Base-by-base conservation (phyloP, 23 tunicate species). In the Halocynthia roretzi region DNA sequence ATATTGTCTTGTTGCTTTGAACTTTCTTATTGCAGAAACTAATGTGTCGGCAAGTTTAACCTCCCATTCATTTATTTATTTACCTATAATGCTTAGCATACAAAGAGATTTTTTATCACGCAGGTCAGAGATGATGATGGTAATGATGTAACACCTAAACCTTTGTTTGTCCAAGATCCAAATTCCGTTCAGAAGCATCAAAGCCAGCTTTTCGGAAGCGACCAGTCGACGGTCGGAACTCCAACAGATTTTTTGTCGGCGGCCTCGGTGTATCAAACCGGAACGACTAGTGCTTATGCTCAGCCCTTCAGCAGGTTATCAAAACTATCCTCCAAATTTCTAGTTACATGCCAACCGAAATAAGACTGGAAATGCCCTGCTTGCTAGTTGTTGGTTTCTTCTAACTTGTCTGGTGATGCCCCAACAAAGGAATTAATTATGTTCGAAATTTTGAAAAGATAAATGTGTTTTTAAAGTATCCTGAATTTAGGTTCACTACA, bases 141-240 rank as follows among this genome's bases (percentile, higher is more conserved):
- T 21, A 86, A 85, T 78, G 98, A 92, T 82, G 98, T 92, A 31
- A 92, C 98, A 10, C 98, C 98, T 0, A 92, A 86, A 78, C 98
- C 89, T 68, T 78, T 92, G 8, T 68, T 80, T 53, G n/a, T 75
- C 18, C 61, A 72, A 70, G 92, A 92, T 54, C 68, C 77, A 8
- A 67, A 56, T 51, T 17, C 19, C 31, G 78, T 74, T 52, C 53
- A 53, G n/a, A 62, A 44, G 10, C 91, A 78, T 56, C 89, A 86
- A 74, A 87, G 92, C 52, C 87, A 82, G 54, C 54, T 92, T 23
- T 80, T 86, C 62, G 87, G 81, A 7, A 73, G 84, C 67, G 92
- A 86, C 64, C 92, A 85, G 55, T 81, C 92, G 6, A 85, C 80
- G 6, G 80, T 83, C 44, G 87, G 87, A 58, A 92, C 98, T 2